Evolutionary conservation across 2,797 vertebrate species (phyloP).

Genomic region (Semaprochilodus insignis): DNA sequence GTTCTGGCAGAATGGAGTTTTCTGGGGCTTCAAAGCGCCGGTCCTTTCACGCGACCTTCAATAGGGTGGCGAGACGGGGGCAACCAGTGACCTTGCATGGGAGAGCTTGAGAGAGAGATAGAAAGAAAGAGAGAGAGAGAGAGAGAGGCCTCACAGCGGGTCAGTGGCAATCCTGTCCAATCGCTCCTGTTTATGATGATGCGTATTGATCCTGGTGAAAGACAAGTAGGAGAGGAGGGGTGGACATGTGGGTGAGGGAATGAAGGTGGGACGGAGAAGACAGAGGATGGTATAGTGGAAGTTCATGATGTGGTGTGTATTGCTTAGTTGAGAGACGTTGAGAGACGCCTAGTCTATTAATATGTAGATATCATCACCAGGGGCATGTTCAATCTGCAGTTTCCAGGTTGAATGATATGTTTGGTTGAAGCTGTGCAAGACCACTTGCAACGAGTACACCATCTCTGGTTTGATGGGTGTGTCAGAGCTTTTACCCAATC

Average conservation of each 20-base stretch:
- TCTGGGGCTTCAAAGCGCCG: slow-evolving; percentile 61
- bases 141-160: slow-evolving; percentile 27
- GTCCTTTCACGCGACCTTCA: slow-evolving; percentile 62
- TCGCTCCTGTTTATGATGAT: slow-evolving; percentile 67
- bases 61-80: slow-evolving; percentile 69
- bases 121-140: slow-evolving; percentile 14
- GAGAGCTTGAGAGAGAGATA: slow-evolving; percentile 7
- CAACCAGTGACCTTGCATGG: slow-evolving; percentile 50
- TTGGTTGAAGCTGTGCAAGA: too few species aligned
- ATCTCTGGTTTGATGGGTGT: too few species aligned
- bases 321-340: slow-evolving; percentile 3
- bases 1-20: slow-evolving; percentile 69
- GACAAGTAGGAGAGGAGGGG: slow-evolving; percentile 67
- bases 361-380: not conserved
- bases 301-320: slow-evolving; percentile 32
- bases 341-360: not conserved
- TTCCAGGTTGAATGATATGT: too few species aligned
- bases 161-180: slow-evolving; percentile 20
- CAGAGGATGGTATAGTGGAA: slow-evolving; percentile 1
- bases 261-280: slow-evolving; percentile 56
- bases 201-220: slow-evolving; percentile 78
- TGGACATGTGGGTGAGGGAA: slow-evolving; percentile 39
- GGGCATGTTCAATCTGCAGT: not conserved
- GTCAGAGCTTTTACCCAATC: too few species aligned
- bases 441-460: too few species aligned